Conservation (phyloP, 2,113 vertebrate species). For the Colinus virginianus region DNA sequence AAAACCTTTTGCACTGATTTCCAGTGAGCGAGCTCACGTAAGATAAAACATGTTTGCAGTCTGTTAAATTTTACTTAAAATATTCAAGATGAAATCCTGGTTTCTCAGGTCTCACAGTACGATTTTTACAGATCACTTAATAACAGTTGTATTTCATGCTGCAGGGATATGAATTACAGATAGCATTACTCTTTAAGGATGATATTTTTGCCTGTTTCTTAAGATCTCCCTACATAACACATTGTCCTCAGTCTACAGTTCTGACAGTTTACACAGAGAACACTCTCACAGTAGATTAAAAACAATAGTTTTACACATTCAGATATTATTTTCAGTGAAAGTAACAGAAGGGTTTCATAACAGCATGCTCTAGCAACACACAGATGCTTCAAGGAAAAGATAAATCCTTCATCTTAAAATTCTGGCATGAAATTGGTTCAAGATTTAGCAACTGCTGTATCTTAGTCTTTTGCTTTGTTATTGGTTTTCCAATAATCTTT, state of each 20-base stretch:
- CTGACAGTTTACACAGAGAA: not conserved
- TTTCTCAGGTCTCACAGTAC: not conserved
- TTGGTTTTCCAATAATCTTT: constrained; percentile 61
- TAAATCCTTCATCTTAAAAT: constrained; percentile 1
- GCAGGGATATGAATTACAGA: not conserved
- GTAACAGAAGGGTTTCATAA: not conserved
- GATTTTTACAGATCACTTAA: not conserved
- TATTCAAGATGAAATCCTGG: not conserved
- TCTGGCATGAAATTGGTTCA: constrained; percentile 10
- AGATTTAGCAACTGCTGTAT: constrained; percentile 22
- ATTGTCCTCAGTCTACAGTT: not conserved
- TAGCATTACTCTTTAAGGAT: not conserved
- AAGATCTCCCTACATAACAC: not conserved
- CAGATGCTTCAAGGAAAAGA: not conserved
- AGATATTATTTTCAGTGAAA: not conserved
- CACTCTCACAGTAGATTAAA: not conserved
- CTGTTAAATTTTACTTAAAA: not conserved
- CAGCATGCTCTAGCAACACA: not conserved
- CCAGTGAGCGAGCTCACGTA: not conserved
- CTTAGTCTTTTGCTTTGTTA: constrained; percentile 49
- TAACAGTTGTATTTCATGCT: not conserved
- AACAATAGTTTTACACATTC: not conserved
- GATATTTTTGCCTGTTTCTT: not conserved
- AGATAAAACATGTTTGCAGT: not conserved
- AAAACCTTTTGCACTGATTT: not conserved